Evolutionary conservation across 53 echinoderm and acorn worm genomes (phyloP).

Genomic region (Zoroaster sp.): DNA sequence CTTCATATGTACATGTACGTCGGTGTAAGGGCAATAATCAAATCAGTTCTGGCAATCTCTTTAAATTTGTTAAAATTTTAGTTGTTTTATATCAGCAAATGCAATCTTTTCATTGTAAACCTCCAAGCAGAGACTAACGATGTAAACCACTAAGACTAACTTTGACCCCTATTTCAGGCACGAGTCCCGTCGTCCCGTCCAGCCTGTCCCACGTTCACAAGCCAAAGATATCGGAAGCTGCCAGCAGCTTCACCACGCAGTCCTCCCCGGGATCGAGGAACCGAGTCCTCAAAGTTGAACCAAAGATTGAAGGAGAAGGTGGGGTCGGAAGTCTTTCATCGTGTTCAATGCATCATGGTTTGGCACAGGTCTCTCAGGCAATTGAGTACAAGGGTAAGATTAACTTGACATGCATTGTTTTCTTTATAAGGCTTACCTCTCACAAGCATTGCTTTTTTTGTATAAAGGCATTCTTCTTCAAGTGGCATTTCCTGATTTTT

Average conservation of each 20-base stretch:
- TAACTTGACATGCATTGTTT: neutral
- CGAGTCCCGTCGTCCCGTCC: conserved; percentile 86
- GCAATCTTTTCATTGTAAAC: too few relatives aligned
- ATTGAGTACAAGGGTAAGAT: conserved; percentile 38
- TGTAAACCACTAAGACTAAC: too few relatives aligned
- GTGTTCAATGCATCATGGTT: conserved; percentile 53
- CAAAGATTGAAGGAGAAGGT: conserved; percentile 69
- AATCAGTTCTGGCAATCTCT: too few relatives aligned
- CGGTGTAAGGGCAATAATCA: too few relatives aligned
- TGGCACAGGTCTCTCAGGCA: conserved; percentile 25
- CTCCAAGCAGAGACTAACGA: too few relatives aligned
- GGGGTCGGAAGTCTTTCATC: conserved; percentile 26
- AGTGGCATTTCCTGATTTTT: too few relatives aligned
- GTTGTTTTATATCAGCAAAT: too few relatives aligned
- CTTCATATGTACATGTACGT: too few relatives aligned
- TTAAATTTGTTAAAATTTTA: too few relatives aligned
- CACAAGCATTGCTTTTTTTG: too few relatives aligned
- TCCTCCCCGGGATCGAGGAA: conserved; percentile 32
- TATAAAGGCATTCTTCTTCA: too few relatives aligned
- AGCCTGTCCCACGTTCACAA: conserved; percentile 70
- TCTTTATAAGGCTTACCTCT: too few relatives aligned
- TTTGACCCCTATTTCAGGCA: conserved; percentile 65
- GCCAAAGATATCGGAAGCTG: conserved; percentile 61
- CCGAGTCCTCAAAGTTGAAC: conserved; percentile 60
- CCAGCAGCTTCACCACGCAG: conserved; percentile 53